Conservation (phyloP, 2,888 invertebrate species). For the Tenthredo livida region DNA sequence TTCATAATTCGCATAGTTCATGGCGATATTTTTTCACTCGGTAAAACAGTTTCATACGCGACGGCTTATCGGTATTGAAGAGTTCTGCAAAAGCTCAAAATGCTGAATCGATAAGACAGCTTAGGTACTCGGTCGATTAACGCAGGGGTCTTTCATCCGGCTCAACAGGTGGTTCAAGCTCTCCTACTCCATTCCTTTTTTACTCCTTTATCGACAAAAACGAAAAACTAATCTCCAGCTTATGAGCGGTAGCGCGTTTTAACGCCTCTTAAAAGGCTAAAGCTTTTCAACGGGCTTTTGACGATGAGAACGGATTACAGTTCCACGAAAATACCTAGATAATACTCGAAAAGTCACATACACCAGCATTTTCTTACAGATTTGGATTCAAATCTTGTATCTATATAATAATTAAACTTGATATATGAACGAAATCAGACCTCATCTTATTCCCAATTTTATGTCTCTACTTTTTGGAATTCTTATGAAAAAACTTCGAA, state of each 20-base stretch:
- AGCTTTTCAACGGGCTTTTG: conserved; percentile 68
- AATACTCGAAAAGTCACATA: not conserved
- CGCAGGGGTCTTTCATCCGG: conserved; percentile 70
- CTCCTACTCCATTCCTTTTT: conserved; percentile 68
- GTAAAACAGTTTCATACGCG: not conserved
- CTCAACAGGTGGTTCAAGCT: conserved; percentile 76
- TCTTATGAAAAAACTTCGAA: not conserved
- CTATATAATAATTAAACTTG: not conserved
- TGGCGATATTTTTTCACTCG: not conserved
- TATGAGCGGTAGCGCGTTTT: conserved; percentile 74
- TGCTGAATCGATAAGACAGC: conserved; percentile 75
- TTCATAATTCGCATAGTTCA: not conserved
- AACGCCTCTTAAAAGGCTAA: conserved; percentile 76
- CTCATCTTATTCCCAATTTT: not conserved
- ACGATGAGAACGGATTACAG: conserved; percentile 65
- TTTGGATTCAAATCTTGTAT: not conserved
- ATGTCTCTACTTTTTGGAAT: not conserved
- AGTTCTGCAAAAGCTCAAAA: conserved; percentile 57
- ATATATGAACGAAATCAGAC: not conserved
- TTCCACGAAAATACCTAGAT: conserved; percentile 61
- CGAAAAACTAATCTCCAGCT: conserved; percentile 74
- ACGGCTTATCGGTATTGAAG: not conserved
- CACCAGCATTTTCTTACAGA: not conserved
- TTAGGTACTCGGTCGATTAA: conserved; percentile 70
- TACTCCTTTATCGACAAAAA: conserved; percentile 75